Evolutionary conservation across 2,113 vertebrate genomes (phyloP), one percentile per base, ranked within the genome.

Genomic region (Pseudopodoces humilis): DNA sequence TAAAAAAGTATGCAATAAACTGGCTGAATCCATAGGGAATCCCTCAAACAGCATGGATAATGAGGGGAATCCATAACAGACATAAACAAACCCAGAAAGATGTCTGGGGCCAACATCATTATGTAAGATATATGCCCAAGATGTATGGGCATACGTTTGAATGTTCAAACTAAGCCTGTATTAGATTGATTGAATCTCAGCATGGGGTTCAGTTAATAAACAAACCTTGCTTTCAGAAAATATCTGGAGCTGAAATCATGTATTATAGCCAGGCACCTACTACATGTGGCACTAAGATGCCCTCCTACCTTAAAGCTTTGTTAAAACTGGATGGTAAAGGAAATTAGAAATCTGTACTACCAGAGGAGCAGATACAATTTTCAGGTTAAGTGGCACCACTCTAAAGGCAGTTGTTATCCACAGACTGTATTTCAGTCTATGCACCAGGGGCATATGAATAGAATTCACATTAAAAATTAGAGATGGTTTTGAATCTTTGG

Each of bases 1-100:
- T 96, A 94, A 98, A 96, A 98, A 98, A 97, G 95, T 98, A 97
- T 94, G 96, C 96, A 98, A 98, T 98, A 98, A 98, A 98, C 98
- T 98, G 95, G 94, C 96, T 96, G 96, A 97, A 98, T 98, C 98
- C 98, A 95, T 69, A 80, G 98, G 98, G 98, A 98, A 97, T 98
- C 97, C 97, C 98, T 99, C 98, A 98, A 98, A 99, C 98, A 97
- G 98, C 98, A 98, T 98, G 97, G 97, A 97, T 99, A 98, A 99
- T 98, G 97, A 98, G 97, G 98, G 98, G 98, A 99, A 99, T 99
- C 99, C 98, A 98, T 98, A 98, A 98, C 96, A 98, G 98, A 98
- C 98, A 98, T 98, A 98, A 98, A 99, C 98, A 99, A 98, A 98
- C 97, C 96, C 98, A 98, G 97, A 98, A 98, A 97, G 97, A 97